Base-by-base conservation (phyloP, 64 coral and sea anemone genomes). In the Montipora sp. region DNA sequence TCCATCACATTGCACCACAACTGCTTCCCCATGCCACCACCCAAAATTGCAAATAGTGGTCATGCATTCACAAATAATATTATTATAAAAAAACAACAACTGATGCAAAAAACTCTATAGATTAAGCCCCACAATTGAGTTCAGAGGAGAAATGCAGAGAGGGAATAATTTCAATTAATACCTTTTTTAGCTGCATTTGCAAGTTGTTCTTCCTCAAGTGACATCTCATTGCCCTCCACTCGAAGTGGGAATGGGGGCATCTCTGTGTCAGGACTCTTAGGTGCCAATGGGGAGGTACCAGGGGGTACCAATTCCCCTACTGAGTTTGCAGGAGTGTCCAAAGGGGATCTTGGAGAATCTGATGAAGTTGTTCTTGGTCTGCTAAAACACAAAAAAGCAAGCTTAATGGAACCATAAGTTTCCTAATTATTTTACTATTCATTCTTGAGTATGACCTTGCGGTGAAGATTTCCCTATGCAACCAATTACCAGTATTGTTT, bases 231-330 rank as follows among this genome's bases (percentile, higher is more conserved):
- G 9, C 57, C 90, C 3, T 96, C 89, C 63, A 81, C 75, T 90
- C 78, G 90, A 43, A 44, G 20, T 49, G 36, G 89, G 61, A 70
- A 87, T 49, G 14, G 19, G 10, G 80, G 57, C 48, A 93, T 85
- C 55, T 96, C 95, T 4, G 81, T 50, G 75, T 96, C 92, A 73
- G 88, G 91, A 48, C 91, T 96, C 65, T 96, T 96, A 14, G 95
- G 88, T 15, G 44, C 72, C 16, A 59, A 19, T 23, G 84, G 87
- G 6, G 81, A 73, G 60, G 63, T 61, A 4, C 79, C 70, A 73
- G 88, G 85, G 49, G 78, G 72, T 45, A 94, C 78, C 65, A 96
- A 14, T 77, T 96, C 95, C 23, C 72, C 87, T 75, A 96, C 45
- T 11, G 95, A 96, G 45, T 61, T 51, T 0, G 36, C 70, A 11